These are phyloP conservation scores for Caenorhabditis japonica DNA, from an alignment of 2,888 invertebrate species.

Conservation along the genomic window DNA sequence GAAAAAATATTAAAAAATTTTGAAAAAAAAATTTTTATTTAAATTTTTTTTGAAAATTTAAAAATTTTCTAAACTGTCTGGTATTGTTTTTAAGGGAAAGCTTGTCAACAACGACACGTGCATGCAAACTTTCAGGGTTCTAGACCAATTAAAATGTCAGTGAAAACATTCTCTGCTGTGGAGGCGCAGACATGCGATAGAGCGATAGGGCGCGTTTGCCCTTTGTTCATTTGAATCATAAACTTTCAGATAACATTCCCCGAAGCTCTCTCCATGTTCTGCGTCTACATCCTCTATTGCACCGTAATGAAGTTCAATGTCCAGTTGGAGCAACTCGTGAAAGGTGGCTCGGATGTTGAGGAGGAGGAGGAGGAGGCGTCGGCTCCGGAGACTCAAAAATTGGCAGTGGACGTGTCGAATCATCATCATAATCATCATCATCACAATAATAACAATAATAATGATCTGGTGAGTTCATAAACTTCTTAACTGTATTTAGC, in stretches of 20 bases:
- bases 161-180: too few relatives aligned
- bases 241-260: constrained; percentile 68
- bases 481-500: not conserved
- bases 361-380: constrained; percentile 39
- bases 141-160: too few relatives aligned
- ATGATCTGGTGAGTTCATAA: constrained; percentile 24
- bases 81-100: too few relatives aligned
- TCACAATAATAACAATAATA: constrained; percentile 53
- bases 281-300: constrained; percentile 72
- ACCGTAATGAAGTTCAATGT: constrained; percentile 76
- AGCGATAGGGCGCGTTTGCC: too few relatives aligned
- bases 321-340: constrained; percentile 64
- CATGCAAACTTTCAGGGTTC: too few relatives aligned
- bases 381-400: constrained; percentile 44
- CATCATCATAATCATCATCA: too few relatives aligned
- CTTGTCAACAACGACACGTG: too few relatives aligned
- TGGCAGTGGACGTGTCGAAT: constrained; percentile 33
- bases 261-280: constrained; percentile 72
- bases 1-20: constrained; percentile 1
- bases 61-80: too few relatives aligned
- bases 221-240: too few relatives aligned
- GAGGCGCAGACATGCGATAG: too few relatives aligned
- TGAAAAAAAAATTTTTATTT: not conserved
- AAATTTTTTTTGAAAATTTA: not conserved
- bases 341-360: constrained; percentile 40